Evolutionary conservation across 1,140 invertebrate genomes (phyloP).

Genomic region (Apis cerana): DNA sequence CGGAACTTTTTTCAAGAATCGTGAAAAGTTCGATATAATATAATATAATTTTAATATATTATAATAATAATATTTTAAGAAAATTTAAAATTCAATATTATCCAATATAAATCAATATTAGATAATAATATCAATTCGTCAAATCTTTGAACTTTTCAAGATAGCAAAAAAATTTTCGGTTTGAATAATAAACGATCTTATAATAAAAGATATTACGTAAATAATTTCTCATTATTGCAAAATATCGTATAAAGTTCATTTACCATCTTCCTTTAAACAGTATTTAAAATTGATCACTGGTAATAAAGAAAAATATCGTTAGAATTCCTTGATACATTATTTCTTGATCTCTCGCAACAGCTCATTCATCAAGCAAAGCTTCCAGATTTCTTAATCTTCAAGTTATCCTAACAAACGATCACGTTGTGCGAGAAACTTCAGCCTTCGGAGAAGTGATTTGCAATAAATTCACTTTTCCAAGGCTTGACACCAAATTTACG

Average conservation of each 20-base stretch:
- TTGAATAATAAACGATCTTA: neutral
- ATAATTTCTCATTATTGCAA: slow-evolving; percentile 1
- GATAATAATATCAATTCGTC: neutral
- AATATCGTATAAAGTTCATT: slow-evolving; percentile 8
- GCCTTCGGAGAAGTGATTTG: neutral
- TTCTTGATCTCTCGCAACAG: neutral
- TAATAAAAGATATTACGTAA: neutral
- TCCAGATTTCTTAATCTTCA: neutral
- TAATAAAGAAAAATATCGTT: neutral
- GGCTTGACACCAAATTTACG: neutral
- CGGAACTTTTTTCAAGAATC: too few relatives aligned
- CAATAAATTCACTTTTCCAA: neutral
- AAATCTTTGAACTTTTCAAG: too few relatives aligned
- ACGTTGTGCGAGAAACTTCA: neutral
- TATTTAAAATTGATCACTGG: neutral
- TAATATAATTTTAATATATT: too few relatives aligned
- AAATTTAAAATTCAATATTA: too few relatives aligned
- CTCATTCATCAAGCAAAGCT: neutral
- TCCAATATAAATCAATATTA: neutral
- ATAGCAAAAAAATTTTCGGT: neutral
- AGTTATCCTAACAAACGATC: neutral
- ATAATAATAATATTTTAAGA: neutral
- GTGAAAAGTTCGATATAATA: neutral
- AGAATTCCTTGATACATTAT: neutral
- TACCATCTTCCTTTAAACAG: neutral